Evolutionary conservation across 1,140 invertebrate genomes (phyloP).

Genomic region (Hesperophylax magnus): DNA sequence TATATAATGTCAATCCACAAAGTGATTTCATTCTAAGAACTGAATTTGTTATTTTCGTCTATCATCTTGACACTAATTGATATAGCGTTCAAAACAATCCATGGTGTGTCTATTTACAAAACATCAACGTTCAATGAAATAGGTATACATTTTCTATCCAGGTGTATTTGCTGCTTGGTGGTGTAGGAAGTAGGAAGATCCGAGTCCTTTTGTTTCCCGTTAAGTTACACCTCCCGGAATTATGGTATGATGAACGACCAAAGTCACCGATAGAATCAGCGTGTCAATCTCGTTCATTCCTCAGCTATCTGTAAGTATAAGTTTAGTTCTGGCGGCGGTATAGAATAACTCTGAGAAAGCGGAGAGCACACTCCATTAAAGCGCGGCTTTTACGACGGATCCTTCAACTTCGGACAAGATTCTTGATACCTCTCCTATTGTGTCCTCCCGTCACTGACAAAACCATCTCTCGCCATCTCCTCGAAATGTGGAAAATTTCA

Average conservation of each 20-base stretch:
- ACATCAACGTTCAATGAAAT: too few species aligned
- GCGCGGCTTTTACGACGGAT: constrained; percentile 25
- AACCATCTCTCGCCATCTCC: constrained; percentile 18
- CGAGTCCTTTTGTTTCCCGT: not conserved
- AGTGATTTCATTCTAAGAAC: too few species aligned
- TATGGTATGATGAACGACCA: constrained; percentile 36
- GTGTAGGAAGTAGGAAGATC: not conserved
- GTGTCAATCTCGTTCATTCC: constrained; percentile 39
- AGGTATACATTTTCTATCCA: too few species aligned
- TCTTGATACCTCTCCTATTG: constrained; percentile 40
- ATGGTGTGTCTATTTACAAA: too few species aligned
- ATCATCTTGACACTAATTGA: too few species aligned
- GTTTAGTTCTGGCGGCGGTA: constrained; percentile 2
- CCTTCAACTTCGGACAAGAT: constrained; percentile 37
- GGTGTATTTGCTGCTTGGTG: too few species aligned
- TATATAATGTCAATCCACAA: too few species aligned
- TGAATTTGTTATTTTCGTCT: too few species aligned
- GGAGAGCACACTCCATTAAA: constrained; percentile 37
- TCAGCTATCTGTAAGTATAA: constrained; percentile 10
- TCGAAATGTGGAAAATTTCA: constrained; percentile 36
- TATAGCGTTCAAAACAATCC: too few species aligned
- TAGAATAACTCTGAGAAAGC: constrained; percentile 10
- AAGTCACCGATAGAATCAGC: constrained; percentile 28
- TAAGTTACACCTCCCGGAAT: constrained; percentile 14
- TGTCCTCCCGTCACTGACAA: constrained; percentile 18